Evolutionary conservation across 1,140 invertebrate species (phyloP).

Genomic region (Zaprionus camerounensis): DNA sequence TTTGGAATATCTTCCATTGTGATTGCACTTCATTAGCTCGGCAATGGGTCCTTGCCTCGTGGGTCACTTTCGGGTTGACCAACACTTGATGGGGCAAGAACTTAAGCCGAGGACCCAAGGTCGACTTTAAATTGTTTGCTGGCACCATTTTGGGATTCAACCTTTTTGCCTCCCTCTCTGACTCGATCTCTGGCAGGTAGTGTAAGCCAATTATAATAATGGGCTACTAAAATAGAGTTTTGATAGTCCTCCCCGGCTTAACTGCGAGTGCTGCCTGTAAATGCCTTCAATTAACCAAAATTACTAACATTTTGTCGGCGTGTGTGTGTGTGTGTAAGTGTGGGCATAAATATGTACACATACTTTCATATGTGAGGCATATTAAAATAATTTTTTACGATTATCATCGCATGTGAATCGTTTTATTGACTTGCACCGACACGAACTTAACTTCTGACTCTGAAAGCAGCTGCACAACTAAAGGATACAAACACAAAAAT

Average conservation of each 20-base stretch:
- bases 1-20: not conserved
- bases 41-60: not conserved
- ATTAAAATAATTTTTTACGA: slow-evolving; percentile 77
- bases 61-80: not conserved
- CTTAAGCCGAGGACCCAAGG: not conserved
- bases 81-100: not conserved
- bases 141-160: not conserved
- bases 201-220: slow-evolving; percentile 36
- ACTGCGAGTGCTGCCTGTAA: not conserved
- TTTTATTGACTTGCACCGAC: slow-evolving; percentile 58
- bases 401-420: slow-evolving; percentile 69
- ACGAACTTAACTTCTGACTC: slow-evolving; percentile 32
- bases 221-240: slow-evolving; percentile 29
- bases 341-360: not conserved
- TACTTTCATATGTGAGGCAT: slow-evolving; percentile 16
- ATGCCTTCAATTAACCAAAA: slow-evolving; percentile 32
- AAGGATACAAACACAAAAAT: not conserved
- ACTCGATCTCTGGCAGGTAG: not conserved
- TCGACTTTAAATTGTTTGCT: not conserved
- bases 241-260: not conserved
- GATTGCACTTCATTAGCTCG: not conserved
- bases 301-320: slow-evolving; percentile 22
- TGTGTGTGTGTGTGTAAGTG: slow-evolving; percentile 5
- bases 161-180: not conserved
- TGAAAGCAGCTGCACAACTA: slow-evolving; percentile 11